A percentile compares a stretch with the other conserved stretches of the same genome.
These are phyloP conservation scores for Metaphire vulgaris DNA, from an alignment of 1,140 invertebrate species.

Conservation along the genomic window DNA sequence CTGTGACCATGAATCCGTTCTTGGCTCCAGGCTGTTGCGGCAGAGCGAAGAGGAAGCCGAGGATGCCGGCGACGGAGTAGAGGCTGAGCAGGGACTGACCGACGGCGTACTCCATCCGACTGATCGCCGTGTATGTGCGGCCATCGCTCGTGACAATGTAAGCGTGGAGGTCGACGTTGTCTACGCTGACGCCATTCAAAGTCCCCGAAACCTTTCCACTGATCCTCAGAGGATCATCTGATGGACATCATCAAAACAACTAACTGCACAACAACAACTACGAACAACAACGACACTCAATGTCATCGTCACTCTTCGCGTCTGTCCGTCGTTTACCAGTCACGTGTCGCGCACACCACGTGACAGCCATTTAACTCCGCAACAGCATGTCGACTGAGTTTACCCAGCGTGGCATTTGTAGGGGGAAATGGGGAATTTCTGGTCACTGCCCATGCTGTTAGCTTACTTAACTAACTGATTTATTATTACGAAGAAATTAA, in stretches of 20 bases:
- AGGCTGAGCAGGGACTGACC: conserved; percentile 73
- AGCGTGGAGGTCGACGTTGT: conserved; percentile 77
- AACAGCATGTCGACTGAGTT: too few species aligned
- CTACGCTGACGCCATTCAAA: conserved; percentile 68
- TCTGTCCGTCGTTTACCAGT: neutral
- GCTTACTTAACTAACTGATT: too few species aligned
- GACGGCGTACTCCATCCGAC: conserved; percentile 64
- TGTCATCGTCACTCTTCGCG: neutral
- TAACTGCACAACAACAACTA: too few species aligned
- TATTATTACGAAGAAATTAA: too few species aligned
- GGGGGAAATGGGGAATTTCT: too few species aligned
- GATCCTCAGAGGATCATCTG: conserved; percentile 72
- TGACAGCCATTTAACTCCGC: too few species aligned
- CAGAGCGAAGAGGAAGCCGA: conserved; percentile 88
- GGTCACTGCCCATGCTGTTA: too few species aligned
- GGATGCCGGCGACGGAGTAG: conserved; percentile 67
- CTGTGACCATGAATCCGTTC: conserved; percentile 80
- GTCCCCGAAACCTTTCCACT: conserved; percentile 73
- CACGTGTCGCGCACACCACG: too few species aligned
- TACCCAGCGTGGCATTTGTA: too few species aligned
- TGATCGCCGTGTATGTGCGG: conserved; percentile 81
- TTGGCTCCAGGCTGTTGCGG: conserved; percentile 60
- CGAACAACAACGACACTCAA: too few species aligned
- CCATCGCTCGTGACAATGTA: conserved; percentile 84
- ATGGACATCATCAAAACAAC: neutral